Percentiles rank a stretch among this genome's conserved stretches.
Evolutionary conservation across 2,888 invertebrate genomes (phyloP).

Genomic region (Calliopum simillimum): DNA sequence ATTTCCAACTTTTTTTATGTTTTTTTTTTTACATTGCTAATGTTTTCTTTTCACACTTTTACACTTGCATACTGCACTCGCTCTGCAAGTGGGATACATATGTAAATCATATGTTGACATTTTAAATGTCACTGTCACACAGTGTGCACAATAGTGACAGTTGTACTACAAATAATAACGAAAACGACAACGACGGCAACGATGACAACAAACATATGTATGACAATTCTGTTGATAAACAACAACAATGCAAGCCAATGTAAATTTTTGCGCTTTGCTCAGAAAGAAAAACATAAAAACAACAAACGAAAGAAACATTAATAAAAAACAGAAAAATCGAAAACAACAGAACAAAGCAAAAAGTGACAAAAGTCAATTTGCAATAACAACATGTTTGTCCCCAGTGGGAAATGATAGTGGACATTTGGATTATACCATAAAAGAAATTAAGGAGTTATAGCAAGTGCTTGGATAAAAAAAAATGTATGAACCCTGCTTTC

Average conservation of each 20-base stretch:
- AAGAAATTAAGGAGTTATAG: no score
- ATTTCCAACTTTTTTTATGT: neutral
- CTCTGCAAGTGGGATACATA: no score
- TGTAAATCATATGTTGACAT: constrained; percentile 25
- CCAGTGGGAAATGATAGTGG: no score
- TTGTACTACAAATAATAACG: neutral
- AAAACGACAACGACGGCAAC: neutral
- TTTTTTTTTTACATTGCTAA: neutral
- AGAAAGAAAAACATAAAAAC: no score
- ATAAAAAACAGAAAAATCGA: no score
- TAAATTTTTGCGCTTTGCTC: neutral
- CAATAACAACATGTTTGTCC: no score
- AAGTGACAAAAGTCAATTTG: no score
- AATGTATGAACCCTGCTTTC: no score
- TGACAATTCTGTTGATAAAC: neutral
- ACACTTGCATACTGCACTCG: neutral
- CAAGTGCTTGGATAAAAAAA: no score
- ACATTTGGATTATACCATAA: no score
- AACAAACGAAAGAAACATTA: no score
- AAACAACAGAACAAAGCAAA: no score
- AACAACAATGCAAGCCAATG: neutral
- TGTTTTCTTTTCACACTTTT: constrained; percentile 4
- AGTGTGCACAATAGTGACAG: neutral
- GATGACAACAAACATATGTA: neutral
- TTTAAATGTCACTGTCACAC: constrained; percentile 24